Conservation (phyloP, 30 jellyfish, hydroid and myxozoan species). For the Aurelia sp. region DNA sequence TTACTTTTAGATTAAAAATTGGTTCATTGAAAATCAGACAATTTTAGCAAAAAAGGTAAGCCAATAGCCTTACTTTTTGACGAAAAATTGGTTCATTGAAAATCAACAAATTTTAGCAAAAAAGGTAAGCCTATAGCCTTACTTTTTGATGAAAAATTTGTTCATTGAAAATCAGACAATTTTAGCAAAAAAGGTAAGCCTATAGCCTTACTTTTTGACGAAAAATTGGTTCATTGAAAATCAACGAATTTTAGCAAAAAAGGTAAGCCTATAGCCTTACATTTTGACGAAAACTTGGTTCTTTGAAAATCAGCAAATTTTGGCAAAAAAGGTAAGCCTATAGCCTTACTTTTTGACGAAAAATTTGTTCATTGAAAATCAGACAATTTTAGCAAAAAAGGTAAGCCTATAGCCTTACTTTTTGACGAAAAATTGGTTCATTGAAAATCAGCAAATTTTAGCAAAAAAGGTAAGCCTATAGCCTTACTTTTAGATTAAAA, state of each 20-base stretch:
- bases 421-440: no score
- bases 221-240: not conserved
- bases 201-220: not conserved
- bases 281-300: not conserved
- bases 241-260: not conserved
- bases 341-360: not conserved
- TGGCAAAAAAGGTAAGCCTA: not conserved
- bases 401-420: conserved; percentile 21
- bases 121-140: conserved; percentile 15
- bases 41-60: not conserved
- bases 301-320: no score
- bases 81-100: not conserved
- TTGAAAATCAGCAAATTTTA: not conserved
- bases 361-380: not conserved
- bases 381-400: not conserved
- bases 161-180: no score
- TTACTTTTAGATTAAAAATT: not conserved
- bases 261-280: conserved; percentile 10
- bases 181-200: not conserved
- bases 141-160: not conserved
- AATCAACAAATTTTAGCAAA: not conserved
- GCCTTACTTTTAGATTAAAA: no score
- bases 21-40: not conserved
- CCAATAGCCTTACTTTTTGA: not conserved
- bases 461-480: not conserved